These are phyloP conservation scores for Isichthys henryi DNA, from an alignment of 2,113 vertebrate species.

Conservation along the genomic window DNA sequence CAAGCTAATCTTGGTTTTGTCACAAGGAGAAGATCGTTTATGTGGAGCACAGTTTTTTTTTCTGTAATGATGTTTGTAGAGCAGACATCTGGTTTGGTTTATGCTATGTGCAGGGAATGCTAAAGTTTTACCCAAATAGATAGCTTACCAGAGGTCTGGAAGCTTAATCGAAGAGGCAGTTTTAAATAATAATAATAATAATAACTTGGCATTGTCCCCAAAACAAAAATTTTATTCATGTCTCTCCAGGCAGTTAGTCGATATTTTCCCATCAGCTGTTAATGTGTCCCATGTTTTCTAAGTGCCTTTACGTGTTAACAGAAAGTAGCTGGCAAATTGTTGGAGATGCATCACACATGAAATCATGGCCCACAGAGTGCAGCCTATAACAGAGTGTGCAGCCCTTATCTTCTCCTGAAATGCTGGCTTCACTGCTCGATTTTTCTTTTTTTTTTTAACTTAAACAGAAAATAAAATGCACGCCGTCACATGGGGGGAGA, in stretches of 20 bases:
- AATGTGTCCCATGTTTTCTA: neutral
- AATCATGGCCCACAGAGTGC: neutral
- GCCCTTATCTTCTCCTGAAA: neutral
- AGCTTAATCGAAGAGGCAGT: neutral
- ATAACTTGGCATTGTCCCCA: neutral
- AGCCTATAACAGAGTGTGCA: neutral
- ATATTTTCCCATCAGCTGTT: neutral
- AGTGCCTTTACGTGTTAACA: neutral
- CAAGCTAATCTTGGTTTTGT: slow-evolving; percentile 24
- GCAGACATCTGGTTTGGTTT: neutral
- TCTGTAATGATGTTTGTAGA: slow-evolving; percentile 24
- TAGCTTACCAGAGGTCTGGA: slow-evolving; percentile 1
- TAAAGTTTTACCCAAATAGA: neutral
- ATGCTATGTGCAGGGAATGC: neutral
- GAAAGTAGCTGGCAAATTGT: neutral
- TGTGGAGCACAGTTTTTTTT: slow-evolving; percentile 4
- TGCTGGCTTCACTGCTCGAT: neutral
- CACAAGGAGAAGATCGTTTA: slow-evolving; percentile 23
- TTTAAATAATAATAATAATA: neutral
- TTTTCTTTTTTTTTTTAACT: neutral
- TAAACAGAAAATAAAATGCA: neutral
- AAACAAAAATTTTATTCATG: neutral
- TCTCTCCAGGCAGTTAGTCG: neutral
- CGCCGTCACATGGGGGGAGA: neutral
- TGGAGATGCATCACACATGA: neutral